Conservation (phyloP, 2,113 vertebrate species). For the Brachyhypopomus occidentalis region DNA sequence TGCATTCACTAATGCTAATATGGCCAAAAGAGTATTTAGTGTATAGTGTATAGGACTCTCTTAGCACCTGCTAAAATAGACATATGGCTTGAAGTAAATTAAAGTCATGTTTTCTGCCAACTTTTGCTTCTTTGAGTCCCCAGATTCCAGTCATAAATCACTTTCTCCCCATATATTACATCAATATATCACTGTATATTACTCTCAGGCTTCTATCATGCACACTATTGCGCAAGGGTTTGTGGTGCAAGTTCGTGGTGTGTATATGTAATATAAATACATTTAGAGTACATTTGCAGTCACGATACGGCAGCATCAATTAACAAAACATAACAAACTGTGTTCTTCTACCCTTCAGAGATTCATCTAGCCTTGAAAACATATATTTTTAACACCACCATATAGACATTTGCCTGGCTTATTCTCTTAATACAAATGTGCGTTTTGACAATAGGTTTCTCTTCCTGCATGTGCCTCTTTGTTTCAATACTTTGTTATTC, state of each 20-base stretch:
- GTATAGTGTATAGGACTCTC: not conserved
- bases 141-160: not conserved
- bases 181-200: no score
- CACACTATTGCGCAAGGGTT: no score
- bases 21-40: not conserved
- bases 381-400: not conserved
- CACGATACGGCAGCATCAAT: no score
- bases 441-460: not conserved
- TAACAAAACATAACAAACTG: no score
- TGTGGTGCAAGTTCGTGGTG: no score
- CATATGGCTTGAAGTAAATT: not conserved
- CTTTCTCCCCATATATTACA: no score
- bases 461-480: not conserved
- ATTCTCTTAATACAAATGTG: not conserved
- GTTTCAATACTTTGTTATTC: not conserved
- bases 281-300: no score
- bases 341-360: no score
- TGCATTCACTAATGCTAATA: conserved; percentile 20
- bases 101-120: not conserved
- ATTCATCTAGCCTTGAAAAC: no score
- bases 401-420: not conserved
- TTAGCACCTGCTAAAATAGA: conserved; percentile 7
- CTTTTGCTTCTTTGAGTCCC: not conserved
- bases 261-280: no score
- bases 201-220: no score